phyloP scores from a whole-genome alignment of 2,113 vertebrate genomes.

The Sander lucioperca region DNA sequence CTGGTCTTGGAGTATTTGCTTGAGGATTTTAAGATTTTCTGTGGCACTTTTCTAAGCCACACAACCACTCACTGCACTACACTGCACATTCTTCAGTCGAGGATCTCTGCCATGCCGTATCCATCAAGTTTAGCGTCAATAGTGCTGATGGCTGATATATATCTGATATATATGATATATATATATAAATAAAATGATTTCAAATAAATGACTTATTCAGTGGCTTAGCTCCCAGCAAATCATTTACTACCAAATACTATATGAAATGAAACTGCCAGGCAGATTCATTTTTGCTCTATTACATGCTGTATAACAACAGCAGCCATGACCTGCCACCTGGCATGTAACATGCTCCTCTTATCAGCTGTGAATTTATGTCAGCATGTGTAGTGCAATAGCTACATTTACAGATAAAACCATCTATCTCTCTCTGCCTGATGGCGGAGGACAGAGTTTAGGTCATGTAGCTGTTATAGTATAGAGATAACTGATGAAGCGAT shows the following conservation, averaged over 20 bases:
- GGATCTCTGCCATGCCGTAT: slow-evolving; percentile 41
- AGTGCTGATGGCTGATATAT: slow-evolving; percentile 49
- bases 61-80: slow-evolving; percentile 25
- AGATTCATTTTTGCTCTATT: slow-evolving; percentile 19
- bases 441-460: slow-evolving; percentile 72
- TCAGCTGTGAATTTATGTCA: slow-evolving; percentile 77
- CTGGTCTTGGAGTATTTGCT: slow-evolving; percentile 4
- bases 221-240: background rate
- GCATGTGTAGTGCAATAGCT: slow-evolving; percentile 63
- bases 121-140: slow-evolving; percentile 61
- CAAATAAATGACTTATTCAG: background rate
- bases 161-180: too few species aligned
- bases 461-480: slow-evolving; percentile 57
- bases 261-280: slow-evolving; percentile 25
- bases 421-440: slow-evolving; percentile 65
- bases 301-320: slow-evolving; percentile 27
- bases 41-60: slow-evolving; percentile 20
- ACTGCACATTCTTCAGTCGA: slow-evolving; percentile 34
- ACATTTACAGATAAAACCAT: slow-evolving; percentile 77
- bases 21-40: slow-evolving; percentile 24
- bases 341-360: slow-evolving; percentile 70
- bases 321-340: slow-evolving; percentile 49
- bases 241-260: slow-evolving; percentile 10
- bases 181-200: background rate
- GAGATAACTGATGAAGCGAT: slow-evolving; percentile 77